A percentile compares a stretch with the other conserved stretches of the same genome.
Evolutionary conservation across 2,797 vertebrate genomes (phyloP).

Genomic region (Taeniopygia guttata): DNA sequence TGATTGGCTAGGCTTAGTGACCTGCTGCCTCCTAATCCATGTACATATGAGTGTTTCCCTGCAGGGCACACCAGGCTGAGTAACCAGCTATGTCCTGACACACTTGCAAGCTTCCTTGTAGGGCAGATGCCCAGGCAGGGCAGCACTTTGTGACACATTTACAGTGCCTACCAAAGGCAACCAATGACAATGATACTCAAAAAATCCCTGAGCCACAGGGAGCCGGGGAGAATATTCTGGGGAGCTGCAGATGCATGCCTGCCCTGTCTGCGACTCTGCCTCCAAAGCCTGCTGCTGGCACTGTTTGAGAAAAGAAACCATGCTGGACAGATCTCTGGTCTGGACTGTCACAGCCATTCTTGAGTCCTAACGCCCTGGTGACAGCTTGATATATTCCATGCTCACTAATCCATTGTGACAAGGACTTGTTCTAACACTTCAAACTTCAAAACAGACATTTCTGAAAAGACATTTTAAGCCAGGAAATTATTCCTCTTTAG

Average conservation of each 20-base stretch:
- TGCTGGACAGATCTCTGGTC: neutral
- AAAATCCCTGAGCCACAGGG: neutral
- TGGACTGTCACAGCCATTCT: neutral
- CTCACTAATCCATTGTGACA: conserved; percentile 34
- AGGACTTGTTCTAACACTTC: conserved; percentile 1
- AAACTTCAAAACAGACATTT: neutral
- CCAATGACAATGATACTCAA: neutral
- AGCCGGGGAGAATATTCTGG: rapidly evolving
- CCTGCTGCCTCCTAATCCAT: neutral
- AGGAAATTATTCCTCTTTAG: neutral
- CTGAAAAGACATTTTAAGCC: neutral
- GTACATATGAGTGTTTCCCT: neutral
- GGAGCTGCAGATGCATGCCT: neutral
- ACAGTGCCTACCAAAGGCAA: neutral
- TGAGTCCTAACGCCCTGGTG: neutral
- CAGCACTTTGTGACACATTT: neutral
- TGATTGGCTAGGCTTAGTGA: neutral
- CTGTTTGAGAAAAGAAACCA: neutral
- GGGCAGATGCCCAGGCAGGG: neutral
- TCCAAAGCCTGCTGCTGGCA: neutral
- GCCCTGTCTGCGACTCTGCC: neutral
- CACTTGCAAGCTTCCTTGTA: neutral
- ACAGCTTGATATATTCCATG: neutral
- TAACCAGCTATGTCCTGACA: neutral
- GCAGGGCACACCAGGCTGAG: neutral